Base-by-base conservation (phyloP, 2,797 vertebrate genomes). In the Molossus molossus region DNA sequence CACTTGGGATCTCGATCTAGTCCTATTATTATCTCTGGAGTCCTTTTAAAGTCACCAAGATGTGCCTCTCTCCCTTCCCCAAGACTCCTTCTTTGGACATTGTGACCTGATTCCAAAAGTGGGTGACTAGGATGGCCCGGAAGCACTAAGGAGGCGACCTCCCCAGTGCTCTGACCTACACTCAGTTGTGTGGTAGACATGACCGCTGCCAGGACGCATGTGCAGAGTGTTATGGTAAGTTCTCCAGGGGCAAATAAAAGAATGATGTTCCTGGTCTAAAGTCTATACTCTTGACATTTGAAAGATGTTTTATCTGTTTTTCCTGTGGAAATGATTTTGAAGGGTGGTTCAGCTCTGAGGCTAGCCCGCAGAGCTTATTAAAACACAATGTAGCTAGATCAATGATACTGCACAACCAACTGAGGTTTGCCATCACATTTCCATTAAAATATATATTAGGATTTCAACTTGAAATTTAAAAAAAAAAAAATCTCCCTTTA, bases 241-340 rank as follows among this genome's bases (percentile, higher is more conserved):
- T 93, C 75, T 81, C 60, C 25, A 6, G 29, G 57, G 8, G 9
- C 57, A 82, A 64, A 50, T 6, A 27, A 58, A 72, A 55, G 20
- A 85, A 81, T 65, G 65, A 55, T 65, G 53, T 64, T 62, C 45
- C 87, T 18, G n/a, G 50, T 67, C 18, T 45, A 92, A 95, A 92
- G 29, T 57, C 5, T 21, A 69, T 85, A 55, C 15, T 91, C 60
- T 88, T 88, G 48, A 58, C 23, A 76, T 53, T 64, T 76, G 69
- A 82, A 86, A 62, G 13, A 1, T 25, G 6, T 27, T 55, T 65
- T 27, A 15, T 3, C 10, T 21, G 50, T 25, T 40, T 48, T 17
- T 27, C 14, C 45, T 9, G 1, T 70, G 60, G 48, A 86, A 86
- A 70, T 76, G 27, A 69, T 92, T 89, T 94, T 50, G 33, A 80